Conservation (phyloP, 2,888 invertebrate species). For the Dryobota labecula region DNA sequence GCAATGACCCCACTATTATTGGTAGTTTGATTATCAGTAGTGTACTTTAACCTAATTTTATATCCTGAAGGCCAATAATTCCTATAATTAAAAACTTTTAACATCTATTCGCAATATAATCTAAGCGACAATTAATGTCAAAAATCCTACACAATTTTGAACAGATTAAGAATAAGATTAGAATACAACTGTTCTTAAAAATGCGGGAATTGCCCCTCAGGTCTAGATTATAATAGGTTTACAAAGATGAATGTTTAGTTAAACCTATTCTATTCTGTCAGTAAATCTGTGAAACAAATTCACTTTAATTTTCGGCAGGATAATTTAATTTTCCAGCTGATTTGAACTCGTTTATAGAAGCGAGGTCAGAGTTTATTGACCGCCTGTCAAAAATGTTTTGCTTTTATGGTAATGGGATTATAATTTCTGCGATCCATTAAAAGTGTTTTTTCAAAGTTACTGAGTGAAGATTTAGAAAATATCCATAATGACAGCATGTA, state of each 20-base stretch:
- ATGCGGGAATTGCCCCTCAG: too few relatives aligned
- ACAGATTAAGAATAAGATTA: too few relatives aligned
- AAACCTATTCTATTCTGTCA: not conserved
- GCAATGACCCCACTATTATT: too few relatives aligned
- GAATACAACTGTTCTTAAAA: too few relatives aligned
- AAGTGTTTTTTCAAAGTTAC: slow-evolving; percentile 23
- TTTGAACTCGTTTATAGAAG: slow-evolving; percentile 37
- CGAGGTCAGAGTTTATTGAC: slow-evolving; percentile 36
- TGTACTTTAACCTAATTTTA: not conserved
- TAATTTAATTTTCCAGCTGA: slow-evolving; percentile 49
- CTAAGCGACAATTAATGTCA: too few relatives aligned
- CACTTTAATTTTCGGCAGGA: slow-evolving; percentile 25
- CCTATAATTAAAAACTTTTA: not conserved
- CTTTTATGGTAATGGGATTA: slow-evolving; percentile 33
- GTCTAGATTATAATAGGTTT: too few relatives aligned
- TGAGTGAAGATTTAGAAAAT: slow-evolving; percentile 28
- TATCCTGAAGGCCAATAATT: not conserved
- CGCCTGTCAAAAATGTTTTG: slow-evolving; percentile 42
- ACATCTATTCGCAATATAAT: not conserved
- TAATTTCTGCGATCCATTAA: slow-evolving; percentile 33
- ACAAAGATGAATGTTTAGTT: slow-evolving; percentile 15
- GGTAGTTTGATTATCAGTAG: not conserved
- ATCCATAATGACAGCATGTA: not conserved
- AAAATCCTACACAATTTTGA: too few relatives aligned
- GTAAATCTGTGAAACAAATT: slow-evolving; percentile 18